Percentiles rank a stretch among this genome's conserved stretches.
These are phyloP conservation scores for Calliphora vicina DNA, from an alignment of 1,140 invertebrate species.

Conservation along the genomic window DNA sequence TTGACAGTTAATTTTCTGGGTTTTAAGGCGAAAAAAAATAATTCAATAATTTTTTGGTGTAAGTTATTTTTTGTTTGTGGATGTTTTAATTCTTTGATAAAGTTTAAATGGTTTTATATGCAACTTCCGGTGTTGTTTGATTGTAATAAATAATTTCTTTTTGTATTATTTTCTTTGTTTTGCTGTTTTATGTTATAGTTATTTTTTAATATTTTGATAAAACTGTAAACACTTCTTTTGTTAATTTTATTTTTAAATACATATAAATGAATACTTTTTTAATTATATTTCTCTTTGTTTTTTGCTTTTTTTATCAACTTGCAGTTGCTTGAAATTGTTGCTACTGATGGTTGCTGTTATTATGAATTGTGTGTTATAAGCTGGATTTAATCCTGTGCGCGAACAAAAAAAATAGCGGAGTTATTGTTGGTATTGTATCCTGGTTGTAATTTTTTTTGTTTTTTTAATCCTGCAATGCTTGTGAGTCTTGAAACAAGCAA, in stretches of 20 bases:
- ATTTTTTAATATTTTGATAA: no score
- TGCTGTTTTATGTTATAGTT: no score
- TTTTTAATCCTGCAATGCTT: neutral
- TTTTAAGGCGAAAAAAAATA: neutral
- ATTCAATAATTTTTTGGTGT: neutral
- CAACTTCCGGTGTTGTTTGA: neutral
- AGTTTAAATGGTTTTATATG: neutral
- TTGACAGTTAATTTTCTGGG: slow-evolving; percentile 37
- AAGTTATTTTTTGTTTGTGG: neutral
- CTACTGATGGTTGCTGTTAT: neutral
- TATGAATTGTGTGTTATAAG: slow-evolving; percentile 20
- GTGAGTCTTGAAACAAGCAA: neutral
- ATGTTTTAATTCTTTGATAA: neutral
- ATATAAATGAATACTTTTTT: no score
- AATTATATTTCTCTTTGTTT: neutral
- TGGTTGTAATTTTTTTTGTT: neutral
- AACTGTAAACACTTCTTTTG: no score
- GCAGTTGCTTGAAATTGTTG: no score
- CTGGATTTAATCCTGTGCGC: slow-evolving; percentile 1
- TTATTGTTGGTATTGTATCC: neutral
- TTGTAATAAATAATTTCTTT: slow-evolving; percentile 17
- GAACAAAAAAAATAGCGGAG: neutral
- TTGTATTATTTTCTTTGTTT: neutral
- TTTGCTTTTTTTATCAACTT: neutral
- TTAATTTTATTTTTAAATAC: no score